Conservation (phyloP, 2,113 vertebrate species). For the Corythornis vintsioides region DNA sequence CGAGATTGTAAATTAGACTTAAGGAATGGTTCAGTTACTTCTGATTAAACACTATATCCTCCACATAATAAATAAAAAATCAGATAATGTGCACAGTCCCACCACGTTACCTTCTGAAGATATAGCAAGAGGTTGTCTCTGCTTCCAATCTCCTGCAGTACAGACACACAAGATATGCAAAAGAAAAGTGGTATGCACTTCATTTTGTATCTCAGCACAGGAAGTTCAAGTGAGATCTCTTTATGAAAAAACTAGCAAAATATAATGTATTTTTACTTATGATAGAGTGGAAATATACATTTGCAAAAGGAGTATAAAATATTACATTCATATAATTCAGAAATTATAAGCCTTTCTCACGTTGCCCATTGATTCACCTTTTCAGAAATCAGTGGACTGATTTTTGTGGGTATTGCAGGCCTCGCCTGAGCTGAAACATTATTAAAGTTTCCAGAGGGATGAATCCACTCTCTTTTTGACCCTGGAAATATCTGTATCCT, state of each 20-base stretch:
- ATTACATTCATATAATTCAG: not conserved
- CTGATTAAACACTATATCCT: not conserved
- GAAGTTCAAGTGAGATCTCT: not conserved
- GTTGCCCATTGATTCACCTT: not conserved
- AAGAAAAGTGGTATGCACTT: not conserved
- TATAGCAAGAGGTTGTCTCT: not conserved
- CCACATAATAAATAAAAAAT: not conserved
- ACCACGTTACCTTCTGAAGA: not conserved
- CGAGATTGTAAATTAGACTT: not conserved
- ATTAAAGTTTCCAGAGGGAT: slow-evolving; percentile 28
- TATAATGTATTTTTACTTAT: not conserved
- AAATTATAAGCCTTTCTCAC: not conserved
- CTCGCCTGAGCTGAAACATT: not conserved
- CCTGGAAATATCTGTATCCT: slow-evolving; percentile 65
- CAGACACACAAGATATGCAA: not conserved
- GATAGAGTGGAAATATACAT: not conserved
- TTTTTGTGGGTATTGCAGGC: not conserved
- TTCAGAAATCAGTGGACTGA: not conserved
- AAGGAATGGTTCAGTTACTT: not conserved
- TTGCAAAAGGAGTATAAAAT: not conserved
- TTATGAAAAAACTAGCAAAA: not conserved
- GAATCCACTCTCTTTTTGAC: slow-evolving; percentile 47
- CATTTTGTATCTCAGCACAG: not conserved
- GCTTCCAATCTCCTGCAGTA: not conserved
- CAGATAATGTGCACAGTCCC: not conserved